phyloP scores from a whole-genome alignment of 64 coral and sea anemone genomes.

The Montipora foliosa region DNA sequence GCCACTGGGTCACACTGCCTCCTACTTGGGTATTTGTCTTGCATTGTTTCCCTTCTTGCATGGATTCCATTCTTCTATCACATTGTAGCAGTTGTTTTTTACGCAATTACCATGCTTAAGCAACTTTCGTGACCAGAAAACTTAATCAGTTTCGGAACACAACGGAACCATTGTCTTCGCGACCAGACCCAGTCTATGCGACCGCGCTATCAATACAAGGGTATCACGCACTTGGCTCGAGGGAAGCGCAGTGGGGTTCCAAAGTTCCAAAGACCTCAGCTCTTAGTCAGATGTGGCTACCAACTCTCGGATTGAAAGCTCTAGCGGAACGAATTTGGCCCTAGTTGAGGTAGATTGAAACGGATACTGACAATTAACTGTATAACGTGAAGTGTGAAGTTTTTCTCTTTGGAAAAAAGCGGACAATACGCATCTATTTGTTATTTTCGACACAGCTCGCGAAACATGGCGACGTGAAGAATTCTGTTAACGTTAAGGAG shows the following conservation, averaged over 20 bases:
- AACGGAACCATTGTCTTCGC: slow-evolving; percentile 20
- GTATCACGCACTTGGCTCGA: slow-evolving; percentile 53
- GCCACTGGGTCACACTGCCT: too few species aligned
- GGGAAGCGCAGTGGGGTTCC: slow-evolving; percentile 33
- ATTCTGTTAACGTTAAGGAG: neutral
- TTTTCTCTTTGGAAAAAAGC: neutral
- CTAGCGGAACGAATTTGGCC: neutral
- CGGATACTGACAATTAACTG: neutral
- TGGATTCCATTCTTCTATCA: neutral
- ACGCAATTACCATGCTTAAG: neutral
- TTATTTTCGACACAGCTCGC: slow-evolving; percentile 27
- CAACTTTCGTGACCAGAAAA: slow-evolving; percentile 10
- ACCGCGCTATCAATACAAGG: slow-evolving; percentile 40
- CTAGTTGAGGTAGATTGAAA: slow-evolving; percentile 5
- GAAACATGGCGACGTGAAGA: slow-evolving; percentile 49
- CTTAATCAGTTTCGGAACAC: neutral
- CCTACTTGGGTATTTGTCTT: neutral
- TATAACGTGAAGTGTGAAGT: neutral
- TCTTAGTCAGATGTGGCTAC: neutral
- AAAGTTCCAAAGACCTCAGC: slow-evolving; percentile 25
- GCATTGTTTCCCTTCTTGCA: neutral
- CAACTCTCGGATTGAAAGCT: neutral
- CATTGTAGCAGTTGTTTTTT: neutral
- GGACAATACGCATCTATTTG: neutral
- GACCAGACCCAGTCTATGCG: slow-evolving; percentile 38